Evolutionary conservation across 2,113 vertebrate genomes (phyloP), one percentile per base, ranked within the genome.

Genomic region (Camelus bactrianus): DNA sequence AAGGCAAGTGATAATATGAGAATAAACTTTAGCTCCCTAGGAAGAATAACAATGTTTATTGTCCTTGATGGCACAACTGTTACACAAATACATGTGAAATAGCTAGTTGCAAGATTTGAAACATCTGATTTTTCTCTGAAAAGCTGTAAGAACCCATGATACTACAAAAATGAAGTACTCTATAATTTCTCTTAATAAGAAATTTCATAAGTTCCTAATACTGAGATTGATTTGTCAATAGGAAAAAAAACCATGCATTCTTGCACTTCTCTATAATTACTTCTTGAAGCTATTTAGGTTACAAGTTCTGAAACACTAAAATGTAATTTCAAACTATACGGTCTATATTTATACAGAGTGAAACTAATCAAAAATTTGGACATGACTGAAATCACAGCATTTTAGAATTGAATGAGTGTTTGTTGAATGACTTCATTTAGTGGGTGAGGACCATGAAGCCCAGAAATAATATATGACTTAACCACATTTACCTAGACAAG

Each of bases 221-320:
- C 13, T 32, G 24, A 94, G n/a, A 85, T 65, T 90, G 10, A 50
- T 94, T 93, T 86, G 64, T 93, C 19, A 35, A 69, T 56, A n/a
- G 48, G 52, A 81, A 82, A 85, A 48, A 50, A 16, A n/a, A 26
- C 2, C 42, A 82, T 50, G 0, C 19, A 7, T 88, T 93, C 54
- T 96, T 96, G 20, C 50, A 72, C 38, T 89, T 80, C 15, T 88
- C 42, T 26, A 19, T 60, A 89, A 89, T 91, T 56, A 76, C 58
- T 96, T 86, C 60, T 93, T 88, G 81, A 94, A 92, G 38, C 8
- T 82, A 89, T 75, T 85, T 92, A 86, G 50, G 38, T 95, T 81
- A 58, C 19, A 72, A 50, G 76, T 80, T 93, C 87, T 70, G 52
- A 97, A 92, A 75, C 14, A 84, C 19, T 84, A 81, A 96, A 97